These are phyloP conservation scores for Cosmia pyralina DNA, from an alignment of 2,888 invertebrate genomes.

Conservation along the genomic window DNA sequence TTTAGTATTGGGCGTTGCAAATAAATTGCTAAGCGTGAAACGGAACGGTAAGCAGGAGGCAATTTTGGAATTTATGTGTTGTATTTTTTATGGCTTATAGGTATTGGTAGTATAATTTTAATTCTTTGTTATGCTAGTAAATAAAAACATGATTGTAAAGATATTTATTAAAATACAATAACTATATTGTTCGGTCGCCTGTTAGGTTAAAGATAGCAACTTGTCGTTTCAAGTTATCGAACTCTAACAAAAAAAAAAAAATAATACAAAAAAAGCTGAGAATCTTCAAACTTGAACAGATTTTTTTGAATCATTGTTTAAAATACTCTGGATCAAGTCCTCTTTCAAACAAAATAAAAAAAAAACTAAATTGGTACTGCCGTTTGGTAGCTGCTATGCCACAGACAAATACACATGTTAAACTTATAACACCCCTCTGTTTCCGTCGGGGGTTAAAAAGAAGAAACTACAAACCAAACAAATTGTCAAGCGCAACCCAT, in stretches of 20 bases:
- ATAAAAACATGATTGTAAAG: background rate
- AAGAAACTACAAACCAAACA: background rate
- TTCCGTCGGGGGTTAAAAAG: background rate
- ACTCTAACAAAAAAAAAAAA: background rate
- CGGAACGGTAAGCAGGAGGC: slow-evolving; percentile 44
- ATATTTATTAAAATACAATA: background rate
- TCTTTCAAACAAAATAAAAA: no score
- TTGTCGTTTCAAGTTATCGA: background rate
- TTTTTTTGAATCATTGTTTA: no score
- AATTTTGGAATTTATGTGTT: slow-evolving; percentile 34
- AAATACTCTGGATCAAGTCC: no score
- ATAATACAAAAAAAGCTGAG: no score
- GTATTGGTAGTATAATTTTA: background rate
- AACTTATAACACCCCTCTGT: no score
- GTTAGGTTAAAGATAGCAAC: slow-evolving; percentile 9
- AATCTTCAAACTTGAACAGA: no score
- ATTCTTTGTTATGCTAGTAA: background rate
- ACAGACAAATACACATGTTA: no score
- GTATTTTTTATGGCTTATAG: background rate
- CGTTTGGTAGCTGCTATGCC: no score
- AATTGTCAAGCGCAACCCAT: slow-evolving; percentile 17
- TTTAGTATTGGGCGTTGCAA: slow-evolving; percentile 72
- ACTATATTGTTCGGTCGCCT: background rate
- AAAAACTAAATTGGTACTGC: no score
- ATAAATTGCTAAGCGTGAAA: slow-evolving; percentile 70